phyloP scores from a whole-genome alignment of 2,113 vertebrate genomes.

The Microtus ochrogaster region DNA sequence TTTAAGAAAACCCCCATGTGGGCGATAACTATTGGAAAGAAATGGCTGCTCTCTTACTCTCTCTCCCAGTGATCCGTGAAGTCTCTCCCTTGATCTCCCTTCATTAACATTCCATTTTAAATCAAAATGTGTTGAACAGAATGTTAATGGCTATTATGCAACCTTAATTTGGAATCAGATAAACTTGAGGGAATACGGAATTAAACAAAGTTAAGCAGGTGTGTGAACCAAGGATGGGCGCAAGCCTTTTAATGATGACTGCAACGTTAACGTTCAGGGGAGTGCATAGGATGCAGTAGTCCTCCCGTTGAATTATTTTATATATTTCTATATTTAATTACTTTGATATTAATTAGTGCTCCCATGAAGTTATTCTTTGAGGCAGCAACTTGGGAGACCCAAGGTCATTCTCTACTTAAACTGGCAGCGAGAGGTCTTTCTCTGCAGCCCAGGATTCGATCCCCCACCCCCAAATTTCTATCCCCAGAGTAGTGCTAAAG shows the following conservation, averaged over 20 bases:
- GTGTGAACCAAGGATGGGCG: not conserved
- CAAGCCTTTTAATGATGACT: not conserved
- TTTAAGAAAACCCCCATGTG: slow-evolving; percentile 43
- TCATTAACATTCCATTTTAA: slow-evolving; percentile 68
- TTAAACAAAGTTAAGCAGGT: slow-evolving; percentile 44
- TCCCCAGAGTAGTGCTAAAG: not conserved
- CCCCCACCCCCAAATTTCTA: not conserved
- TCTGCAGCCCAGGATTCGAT: not conserved
- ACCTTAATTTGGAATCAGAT: slow-evolving; percentile 52
- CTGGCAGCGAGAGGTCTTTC: not conserved
- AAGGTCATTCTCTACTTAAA: not conserved
- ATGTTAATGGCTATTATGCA: slow-evolving; percentile 61
- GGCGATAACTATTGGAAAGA: not conserved
- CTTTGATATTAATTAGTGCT: too few relatives aligned
- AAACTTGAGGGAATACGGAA: slow-evolving; percentile 46
- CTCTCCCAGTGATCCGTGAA: not conserved
- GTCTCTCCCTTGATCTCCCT: slow-evolving; percentile 13
- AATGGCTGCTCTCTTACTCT: not conserved
- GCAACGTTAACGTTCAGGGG: not conserved
- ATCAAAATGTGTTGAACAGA: slow-evolving; percentile 24
- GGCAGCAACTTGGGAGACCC: not conserved
- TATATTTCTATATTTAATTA: too few relatives aligned
- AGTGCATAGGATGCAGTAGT: not conserved
- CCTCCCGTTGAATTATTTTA: not conserved
- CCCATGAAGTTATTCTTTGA: not conserved